Conservation (phyloP, 2,113 vertebrate species). For the Seriola aureovittata region DNA sequence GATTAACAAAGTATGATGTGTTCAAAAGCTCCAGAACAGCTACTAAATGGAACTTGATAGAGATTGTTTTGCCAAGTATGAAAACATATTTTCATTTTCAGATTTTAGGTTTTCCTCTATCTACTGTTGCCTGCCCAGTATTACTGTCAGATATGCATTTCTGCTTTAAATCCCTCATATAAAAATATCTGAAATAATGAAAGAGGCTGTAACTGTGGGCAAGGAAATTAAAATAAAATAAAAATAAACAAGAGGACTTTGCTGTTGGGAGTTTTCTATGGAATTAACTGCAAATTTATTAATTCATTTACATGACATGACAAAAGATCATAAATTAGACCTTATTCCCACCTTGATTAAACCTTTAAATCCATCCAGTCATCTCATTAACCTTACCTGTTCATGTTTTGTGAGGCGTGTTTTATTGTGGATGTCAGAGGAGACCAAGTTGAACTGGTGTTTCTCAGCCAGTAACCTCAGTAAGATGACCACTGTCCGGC, state of each 20-base stretch:
- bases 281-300: neutral
- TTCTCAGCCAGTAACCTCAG: conserved; percentile 94
- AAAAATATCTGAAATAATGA: too few species aligned
- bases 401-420: conserved; percentile 96
- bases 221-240: too few species aligned
- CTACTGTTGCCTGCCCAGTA: too few species aligned
- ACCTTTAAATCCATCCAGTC: neutral
- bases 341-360: neutral
- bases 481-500: conserved; percentile 96
- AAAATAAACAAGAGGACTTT: too few species aligned
- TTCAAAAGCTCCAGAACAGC: neutral
- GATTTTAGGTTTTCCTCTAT: too few species aligned
- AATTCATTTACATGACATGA: neutral
- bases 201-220: too few species aligned
- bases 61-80: too few species aligned
- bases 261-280: neutral
- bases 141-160: too few species aligned
- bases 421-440: conserved; percentile 99
- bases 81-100: too few species aligned
- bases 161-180: too few species aligned
- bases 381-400: conserved; percentile 86
- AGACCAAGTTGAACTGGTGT: conserved; percentile 95
- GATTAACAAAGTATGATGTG: neutral
- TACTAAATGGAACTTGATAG: neutral
- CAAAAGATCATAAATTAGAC: neutral